Percentiles rank a stretch among this genome's conserved stretches.
Conservation (phyloP, 2,888 invertebrate species). For the Amiota mariae region DNA sequence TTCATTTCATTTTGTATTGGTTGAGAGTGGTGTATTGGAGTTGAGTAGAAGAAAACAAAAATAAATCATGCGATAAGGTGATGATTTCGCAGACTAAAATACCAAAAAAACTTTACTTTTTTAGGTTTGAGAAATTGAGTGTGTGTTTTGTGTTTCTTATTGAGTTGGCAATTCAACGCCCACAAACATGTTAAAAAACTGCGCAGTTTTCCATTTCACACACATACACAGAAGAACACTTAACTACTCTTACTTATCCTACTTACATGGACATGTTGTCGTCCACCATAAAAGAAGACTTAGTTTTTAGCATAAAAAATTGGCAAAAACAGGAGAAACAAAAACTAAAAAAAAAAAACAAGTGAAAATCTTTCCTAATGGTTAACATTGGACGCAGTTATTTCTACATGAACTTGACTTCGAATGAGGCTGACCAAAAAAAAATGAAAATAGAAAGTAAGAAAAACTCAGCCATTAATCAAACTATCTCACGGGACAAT, state of each 20-base stretch:
- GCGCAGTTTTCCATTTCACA: conserved; percentile 15
- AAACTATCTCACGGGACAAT: conserved; percentile 70
- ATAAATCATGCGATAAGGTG: conserved; percentile 65
- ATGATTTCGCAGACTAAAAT: conserved; percentile 59
- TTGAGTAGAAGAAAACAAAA: conserved; percentile 33
- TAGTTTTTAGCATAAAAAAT: conserved; percentile 6
- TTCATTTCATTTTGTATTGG: neutral
- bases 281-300: neutral
- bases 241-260: conserved; percentile 37
- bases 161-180: neutral
- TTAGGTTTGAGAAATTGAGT: conserved; percentile 16
- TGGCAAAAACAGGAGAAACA: neutral
- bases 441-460: too few relatives aligned
- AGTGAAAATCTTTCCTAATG: conserved; percentile 21
- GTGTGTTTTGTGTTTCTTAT: neutral
- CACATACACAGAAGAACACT: neutral
- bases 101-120: conserved; percentile 53
- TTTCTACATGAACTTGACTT: conserved; percentile 12
- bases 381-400: conserved; percentile 18
- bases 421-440: neutral
- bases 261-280: conserved; percentile 1
- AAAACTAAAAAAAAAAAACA: too few relatives aligned
- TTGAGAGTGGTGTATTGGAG: too few relatives aligned
- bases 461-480: conserved; percentile 64
- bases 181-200: conserved; percentile 39